Conservation (phyloP, 1,140 invertebrate species). For the Microplitis demolitor region DNA sequence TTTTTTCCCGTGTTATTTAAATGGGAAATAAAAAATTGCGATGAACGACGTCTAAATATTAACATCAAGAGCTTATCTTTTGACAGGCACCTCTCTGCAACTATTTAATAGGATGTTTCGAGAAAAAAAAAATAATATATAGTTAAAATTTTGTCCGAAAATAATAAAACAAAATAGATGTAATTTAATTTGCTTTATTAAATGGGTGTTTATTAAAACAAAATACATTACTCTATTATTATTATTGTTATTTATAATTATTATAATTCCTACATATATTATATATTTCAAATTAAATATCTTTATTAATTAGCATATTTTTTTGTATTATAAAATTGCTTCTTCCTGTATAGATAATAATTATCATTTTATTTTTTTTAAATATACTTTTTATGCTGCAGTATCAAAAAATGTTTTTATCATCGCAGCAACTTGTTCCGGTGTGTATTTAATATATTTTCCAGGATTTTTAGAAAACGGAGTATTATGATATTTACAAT, state of each 20-base stretch:
- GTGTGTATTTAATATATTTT: constrained; percentile 93
- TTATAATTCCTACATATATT: constrained; percentile 13
- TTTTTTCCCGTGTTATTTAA: too few species aligned
- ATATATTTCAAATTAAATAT: constrained; percentile 25
- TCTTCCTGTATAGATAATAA: constrained; percentile 9
- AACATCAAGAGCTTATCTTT: too few species aligned
- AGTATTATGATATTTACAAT: constrained; percentile 67
- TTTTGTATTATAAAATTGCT: not conserved
- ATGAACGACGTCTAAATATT: too few species aligned
- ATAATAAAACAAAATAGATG: constrained; percentile 43
- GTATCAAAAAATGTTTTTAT: constrained; percentile 89
- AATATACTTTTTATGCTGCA: constrained; percentile 60
- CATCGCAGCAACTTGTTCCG: constrained; percentile 77
- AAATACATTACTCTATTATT: constrained; percentile 24
- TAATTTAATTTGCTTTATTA: constrained; percentile 62
- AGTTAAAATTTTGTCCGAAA: constrained; percentile 17
- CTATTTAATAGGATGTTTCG: too few species aligned
- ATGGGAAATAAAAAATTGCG: too few species aligned
- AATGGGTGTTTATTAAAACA: constrained; percentile 61
- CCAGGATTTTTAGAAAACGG: constrained; percentile 90
- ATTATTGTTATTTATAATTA: not conserved
- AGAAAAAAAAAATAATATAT: too few species aligned
- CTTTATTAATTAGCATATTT: constrained; percentile 21
- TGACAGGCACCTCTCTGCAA: not conserved
- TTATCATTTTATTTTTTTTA: constrained; percentile 4